phyloP scores from a whole-genome alignment of 2,888 invertebrate genomes.

The Hirtodrosophila confusa region DNA sequence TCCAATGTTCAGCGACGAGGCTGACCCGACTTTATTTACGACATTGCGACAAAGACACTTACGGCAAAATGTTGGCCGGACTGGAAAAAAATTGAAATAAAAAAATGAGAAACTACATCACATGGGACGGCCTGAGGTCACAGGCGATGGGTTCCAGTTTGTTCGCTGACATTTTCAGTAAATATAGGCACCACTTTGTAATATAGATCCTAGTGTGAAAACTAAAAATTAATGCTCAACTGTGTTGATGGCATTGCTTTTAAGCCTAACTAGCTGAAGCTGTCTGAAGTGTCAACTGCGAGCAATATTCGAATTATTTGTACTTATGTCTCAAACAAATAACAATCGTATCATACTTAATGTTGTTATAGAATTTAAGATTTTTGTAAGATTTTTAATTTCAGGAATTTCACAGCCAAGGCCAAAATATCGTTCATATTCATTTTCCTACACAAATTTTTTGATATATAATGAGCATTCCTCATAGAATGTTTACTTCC shows the following conservation, averaged over 20 bases:
- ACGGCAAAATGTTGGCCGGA: conserved; percentile 61
- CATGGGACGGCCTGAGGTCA: conserved; percentile 14
- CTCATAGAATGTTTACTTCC: no score
- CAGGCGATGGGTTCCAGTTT: conserved; percentile 26
- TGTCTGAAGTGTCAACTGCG: no score
- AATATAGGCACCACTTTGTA: background rate
- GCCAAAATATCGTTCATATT: no score
- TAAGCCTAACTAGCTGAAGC: no score
- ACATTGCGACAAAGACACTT: conserved; percentile 79
- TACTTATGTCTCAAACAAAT: no score
- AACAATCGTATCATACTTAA: no score
- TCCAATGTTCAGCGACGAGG: conserved; percentile 75
- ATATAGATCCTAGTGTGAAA: background rate
- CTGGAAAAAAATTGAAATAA: conserved; percentile 24
- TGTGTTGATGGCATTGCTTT: background rate
- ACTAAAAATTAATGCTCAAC: background rate
- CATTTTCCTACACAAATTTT: no score
- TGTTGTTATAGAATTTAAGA: no score
- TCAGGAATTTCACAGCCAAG: no score
- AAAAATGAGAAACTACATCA: background rate
- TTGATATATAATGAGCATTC: no score
- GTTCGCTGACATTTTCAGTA: conserved; percentile 12
- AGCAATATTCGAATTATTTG: no score
- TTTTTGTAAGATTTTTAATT: no score
- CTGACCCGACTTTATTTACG: conserved; percentile 78